These are phyloP conservation scores for Apistogramma diplotaenia DNA, from an alignment of 2,113 vertebrate genomes.

Conservation along the genomic window DNA sequence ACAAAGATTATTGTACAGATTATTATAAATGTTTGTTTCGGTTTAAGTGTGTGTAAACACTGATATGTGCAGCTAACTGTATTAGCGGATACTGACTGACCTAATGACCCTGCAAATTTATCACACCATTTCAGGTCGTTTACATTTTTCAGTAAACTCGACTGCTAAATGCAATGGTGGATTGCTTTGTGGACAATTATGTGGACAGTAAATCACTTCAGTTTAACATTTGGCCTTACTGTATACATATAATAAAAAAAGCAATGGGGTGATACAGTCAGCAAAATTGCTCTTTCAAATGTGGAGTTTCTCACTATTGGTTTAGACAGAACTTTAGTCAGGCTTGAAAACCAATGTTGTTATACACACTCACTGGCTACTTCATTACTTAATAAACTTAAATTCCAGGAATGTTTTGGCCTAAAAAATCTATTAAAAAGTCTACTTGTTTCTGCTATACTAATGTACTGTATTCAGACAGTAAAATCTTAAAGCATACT, in stretches of 20 bases:
- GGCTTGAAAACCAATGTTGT: not conserved
- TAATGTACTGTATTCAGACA: not conserved
- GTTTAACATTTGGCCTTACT: not conserved
- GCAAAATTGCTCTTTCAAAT: not conserved
- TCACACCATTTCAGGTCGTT: too few species aligned
- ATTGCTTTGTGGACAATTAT: not conserved
- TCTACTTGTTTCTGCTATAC: not conserved
- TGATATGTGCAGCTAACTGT: too few species aligned
- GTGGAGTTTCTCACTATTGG: not conserved
- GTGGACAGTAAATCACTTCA: not conserved
- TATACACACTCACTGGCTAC: not conserved
- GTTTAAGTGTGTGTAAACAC: too few species aligned
- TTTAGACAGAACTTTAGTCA: not conserved
- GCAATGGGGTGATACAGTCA: not conserved
- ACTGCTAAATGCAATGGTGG: too few species aligned
- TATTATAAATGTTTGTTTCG: too few species aligned
- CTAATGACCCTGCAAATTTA: too few species aligned
- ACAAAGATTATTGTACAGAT: too few species aligned
- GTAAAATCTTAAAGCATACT: not conserved
- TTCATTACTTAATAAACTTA: not conserved
- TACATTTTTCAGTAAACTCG: too few species aligned
- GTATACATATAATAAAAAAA: not conserved
- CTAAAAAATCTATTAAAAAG: not conserved
- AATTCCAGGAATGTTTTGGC: not conserved
- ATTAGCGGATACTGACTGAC: too few species aligned